phyloP scores from a whole-genome alignment of 2,113 vertebrate species.

The Protobothrops flavoviridis region DNA sequence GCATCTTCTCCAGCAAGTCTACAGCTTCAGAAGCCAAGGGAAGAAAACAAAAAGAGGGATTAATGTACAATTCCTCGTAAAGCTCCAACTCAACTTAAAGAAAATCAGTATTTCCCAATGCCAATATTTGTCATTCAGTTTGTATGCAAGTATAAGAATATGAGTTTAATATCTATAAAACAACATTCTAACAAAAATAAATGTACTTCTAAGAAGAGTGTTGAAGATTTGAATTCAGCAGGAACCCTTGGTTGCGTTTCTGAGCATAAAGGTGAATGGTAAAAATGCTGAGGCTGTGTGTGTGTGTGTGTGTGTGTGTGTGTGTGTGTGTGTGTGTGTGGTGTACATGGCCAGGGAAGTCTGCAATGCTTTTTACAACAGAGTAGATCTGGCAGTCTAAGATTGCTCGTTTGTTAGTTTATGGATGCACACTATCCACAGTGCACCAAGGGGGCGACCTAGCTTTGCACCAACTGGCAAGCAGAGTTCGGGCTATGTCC shows the following conservation, averaged over 20 bases:
- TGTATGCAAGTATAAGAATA: not conserved
- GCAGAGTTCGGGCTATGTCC: not conserved
- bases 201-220: not conserved
- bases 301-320: too few relatives aligned
- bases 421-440: not conserved
- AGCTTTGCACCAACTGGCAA: not conserved
- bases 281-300: not conserved
- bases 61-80: not conserved
- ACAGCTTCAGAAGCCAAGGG: constrained; percentile 76
- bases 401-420: not conserved
- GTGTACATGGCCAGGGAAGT: not conserved
- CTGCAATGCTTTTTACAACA: not conserved
- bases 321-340: not conserved
- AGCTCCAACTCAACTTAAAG: accelerated
- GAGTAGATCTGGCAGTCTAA: not conserved
- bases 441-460: not conserved
- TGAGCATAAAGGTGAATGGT: not conserved
- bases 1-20: constrained; percentile 96
- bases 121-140: not conserved
- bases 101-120: not conserved
- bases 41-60: not conserved
- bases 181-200: not conserved
- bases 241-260: not conserved
- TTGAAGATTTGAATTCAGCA: not conserved
- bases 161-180: not conserved